Evolutionary conservation across 2,113 vertebrate species (phyloP), one percentile per base, ranked within the genome.

Genomic region (Calidris pygmaea): DNA sequence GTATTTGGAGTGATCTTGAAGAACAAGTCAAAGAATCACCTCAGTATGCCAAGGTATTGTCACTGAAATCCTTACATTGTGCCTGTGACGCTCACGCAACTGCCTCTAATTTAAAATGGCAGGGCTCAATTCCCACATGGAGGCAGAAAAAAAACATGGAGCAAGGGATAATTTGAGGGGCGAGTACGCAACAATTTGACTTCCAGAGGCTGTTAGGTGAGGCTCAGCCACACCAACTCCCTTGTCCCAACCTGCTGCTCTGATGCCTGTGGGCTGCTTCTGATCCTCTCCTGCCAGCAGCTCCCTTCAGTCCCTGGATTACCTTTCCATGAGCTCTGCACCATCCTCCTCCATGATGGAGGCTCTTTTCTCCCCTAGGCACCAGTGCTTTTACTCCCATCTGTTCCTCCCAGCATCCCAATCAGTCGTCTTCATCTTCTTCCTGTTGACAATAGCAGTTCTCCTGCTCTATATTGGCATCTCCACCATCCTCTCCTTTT

Each of bases 221-320:
- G 70, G n/a, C 32, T 77, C 21, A 89, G 32, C 9, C 6, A 2
- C 59, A 41, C 23, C 18, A 58, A 29, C 18, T 52, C 26, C 50
- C 15, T 73, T 0, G 0, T 84, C 30, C 59, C 5, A 1, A 15
- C 10, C 45, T 77, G 34, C 41, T 66, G 14, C 58, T 77, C 37
- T 63, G n/a, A n/a, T 14, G 13, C 34, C 30, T 48, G 7, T 1
- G 2, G 22, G 26, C 22, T 87, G 37, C 22, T 66, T 29, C 24
- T 0, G 0, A 4, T 47, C 47, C 2, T 1, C 30, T 84, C 34
- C n/a, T 58, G 24, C 27, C 37, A 78, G 8, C 0, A 1, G 34
- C 27, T 81, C 43, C 29, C 19, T 53, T 85, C 48, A 34, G 34
- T 53, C 21, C 37, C 73, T 62, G 7, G 10, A 74, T 3, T 53